A percentile compares a stretch with the other conserved stretches of the same genome.
phyloP scores from a whole-genome alignment of 2,113 vertebrate genomes.

The Abramis brama region DNA sequence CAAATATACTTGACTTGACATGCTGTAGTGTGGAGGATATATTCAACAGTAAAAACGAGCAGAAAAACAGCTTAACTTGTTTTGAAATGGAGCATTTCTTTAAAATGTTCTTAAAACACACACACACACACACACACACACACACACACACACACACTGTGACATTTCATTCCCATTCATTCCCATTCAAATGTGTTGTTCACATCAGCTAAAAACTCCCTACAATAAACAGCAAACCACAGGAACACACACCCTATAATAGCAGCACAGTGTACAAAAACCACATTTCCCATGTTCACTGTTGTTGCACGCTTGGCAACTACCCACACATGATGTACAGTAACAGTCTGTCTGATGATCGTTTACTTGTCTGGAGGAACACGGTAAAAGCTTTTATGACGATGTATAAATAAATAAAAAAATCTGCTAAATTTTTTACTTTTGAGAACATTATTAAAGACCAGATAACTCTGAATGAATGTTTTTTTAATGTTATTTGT shows the following conservation, averaged over 20 bases:
- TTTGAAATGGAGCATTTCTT: no score
- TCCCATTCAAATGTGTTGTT: conserved; percentile 38
- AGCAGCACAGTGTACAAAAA: conserved; percentile 16
- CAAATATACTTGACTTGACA: not conserved
- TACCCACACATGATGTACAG: not conserved
- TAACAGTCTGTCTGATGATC: not conserved
- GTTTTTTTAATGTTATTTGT: not conserved
- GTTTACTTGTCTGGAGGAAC: not conserved
- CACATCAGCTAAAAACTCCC: conserved; percentile 47
- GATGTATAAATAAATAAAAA: no score
- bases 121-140: no score
- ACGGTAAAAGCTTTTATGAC: not conserved
- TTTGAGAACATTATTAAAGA: not conserved
- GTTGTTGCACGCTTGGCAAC: not conserved
- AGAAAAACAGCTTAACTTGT: not conserved
- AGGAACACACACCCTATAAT: conserved; percentile 12
- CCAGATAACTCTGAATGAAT: not conserved
- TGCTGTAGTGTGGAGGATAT: not conserved
- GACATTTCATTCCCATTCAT: conserved; percentile 8
- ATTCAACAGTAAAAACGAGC: not conserved
- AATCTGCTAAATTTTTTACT: not conserved
- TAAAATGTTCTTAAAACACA: no score
- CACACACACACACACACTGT: not conserved
- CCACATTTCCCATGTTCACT: conserved; percentile 22
- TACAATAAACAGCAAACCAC: conserved; percentile 19